Evolutionary conservation across 2,797 vertebrate species (phyloP), one percentile per base, ranked within the genome.

Genomic region (Anolis apletophallus): DNA sequence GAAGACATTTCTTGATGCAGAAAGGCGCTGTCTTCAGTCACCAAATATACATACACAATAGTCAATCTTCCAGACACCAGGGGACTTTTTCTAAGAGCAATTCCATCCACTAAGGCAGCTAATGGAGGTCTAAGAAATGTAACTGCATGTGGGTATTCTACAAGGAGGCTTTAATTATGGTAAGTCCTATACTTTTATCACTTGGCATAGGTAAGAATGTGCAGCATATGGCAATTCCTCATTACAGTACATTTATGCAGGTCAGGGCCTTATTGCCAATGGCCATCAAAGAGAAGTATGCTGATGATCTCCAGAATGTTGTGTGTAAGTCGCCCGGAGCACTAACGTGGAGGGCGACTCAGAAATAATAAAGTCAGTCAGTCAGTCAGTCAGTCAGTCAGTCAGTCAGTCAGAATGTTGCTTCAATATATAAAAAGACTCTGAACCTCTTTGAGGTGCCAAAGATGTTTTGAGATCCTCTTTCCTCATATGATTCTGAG

Each of bases 51-150:
- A 72, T 13, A 23, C 21, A 5, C 50, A 83, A 85, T 83, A 36
- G 73, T 81, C 69, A 90, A 71, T 26, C 52, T 91, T 93, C 85
- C 89, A 91, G 88, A 94, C 89, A 59, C 84, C 40, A 73, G 36
- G 21, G 32, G 3, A 68, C 29, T 87, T 9, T 19, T 23, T 73
- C 59, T 29, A 64, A 55, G 3, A 50, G 11, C 13, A 57, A 16
- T 46, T 80, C 34, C 21, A 61, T 59, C 26, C 36, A 61, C 21
- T 13, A 71, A 19, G 71, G 68, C 54, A 69, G n/a, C 10, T 26
- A 19, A 5, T 61, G 8, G 32, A 67, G 32, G 7, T 36, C 64
- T 59, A 64, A 78, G 64, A 26, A 32, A 36, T 64, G 74, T 83
- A 81, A 68, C 64, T 85, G 75, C 75, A 85, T n/a, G 82, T 68